A percentile compares a stretch with the other conserved stretches of the same genome.
Conservation (phyloP, 1,140 invertebrate species). For the Zaprionus africanus region DNA sequence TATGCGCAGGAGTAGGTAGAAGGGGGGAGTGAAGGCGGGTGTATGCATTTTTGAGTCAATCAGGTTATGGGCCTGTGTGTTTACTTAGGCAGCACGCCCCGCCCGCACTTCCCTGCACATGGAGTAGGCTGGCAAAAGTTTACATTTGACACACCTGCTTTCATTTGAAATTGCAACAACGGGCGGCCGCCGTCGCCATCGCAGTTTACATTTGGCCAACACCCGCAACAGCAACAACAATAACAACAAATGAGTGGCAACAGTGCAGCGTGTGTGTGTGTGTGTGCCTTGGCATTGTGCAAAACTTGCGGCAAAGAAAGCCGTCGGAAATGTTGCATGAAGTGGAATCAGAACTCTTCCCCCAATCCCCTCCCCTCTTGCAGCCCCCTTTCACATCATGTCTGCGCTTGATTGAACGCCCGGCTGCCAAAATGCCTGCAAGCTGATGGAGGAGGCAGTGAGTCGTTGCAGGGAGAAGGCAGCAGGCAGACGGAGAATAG, state of each 20-base stretch:
- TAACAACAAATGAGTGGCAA: conserved; percentile 55
- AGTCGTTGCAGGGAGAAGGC: background rate
- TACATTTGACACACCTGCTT: conserved; percentile 82
- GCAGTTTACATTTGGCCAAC: conserved; percentile 47
- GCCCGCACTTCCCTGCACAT: conserved; percentile 9
- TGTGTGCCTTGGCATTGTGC: conserved; percentile 46
- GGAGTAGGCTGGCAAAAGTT: conserved; percentile 57
- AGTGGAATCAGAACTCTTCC: background rate
- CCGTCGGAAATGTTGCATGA: conserved; percentile 60
- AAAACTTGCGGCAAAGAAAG: conserved; percentile 73
- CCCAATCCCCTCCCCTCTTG: background rate
- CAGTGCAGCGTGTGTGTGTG: conserved; percentile 9
- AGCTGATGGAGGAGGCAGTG: conserved; percentile 28
- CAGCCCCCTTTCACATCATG: conserved; percentile 12
- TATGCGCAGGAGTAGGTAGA: conserved; percentile 16
- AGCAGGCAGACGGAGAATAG: conserved; percentile 26
- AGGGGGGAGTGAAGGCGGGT: conserved; percentile 1
- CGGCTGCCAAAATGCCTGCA: conserved; percentile 51
- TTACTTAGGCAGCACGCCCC: conserved; percentile 53
- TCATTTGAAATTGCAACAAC: conserved; percentile 78
- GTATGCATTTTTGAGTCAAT: conserved; percentile 79
- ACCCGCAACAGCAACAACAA: conserved; percentile 56
- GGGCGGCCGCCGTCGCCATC: conserved; percentile 41
- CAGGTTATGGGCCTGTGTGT: conserved; percentile 57
- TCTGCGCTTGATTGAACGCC: conserved; percentile 66